Evolutionary conservation across 2,888 invertebrate species (phyloP).

Genomic region (Branchellion lobata): DNA sequence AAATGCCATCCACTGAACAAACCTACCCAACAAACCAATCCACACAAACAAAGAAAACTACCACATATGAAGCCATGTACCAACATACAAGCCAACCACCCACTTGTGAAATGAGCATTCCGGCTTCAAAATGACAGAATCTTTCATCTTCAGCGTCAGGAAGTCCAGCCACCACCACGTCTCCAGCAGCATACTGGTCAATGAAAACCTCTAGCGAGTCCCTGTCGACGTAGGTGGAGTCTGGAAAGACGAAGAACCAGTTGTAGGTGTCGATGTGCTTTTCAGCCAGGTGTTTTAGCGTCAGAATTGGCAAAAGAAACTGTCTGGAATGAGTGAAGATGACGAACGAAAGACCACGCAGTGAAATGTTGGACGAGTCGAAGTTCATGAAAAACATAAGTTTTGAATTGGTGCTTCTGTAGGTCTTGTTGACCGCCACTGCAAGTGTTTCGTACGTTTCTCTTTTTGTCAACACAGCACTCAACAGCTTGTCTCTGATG

Average conservation of each 20-base stretch:
- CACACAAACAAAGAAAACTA: too few species aligned
- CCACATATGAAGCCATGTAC: too few species aligned
- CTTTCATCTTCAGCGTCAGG: conserved; percentile 56
- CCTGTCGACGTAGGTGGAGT: conserved; percentile 80
- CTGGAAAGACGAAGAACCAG: conserved; percentile 85
- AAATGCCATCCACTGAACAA: too few species aligned
- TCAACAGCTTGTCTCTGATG: conserved; percentile 82
- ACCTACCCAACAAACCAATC: too few species aligned
- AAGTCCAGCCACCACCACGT: conserved; percentile 79
- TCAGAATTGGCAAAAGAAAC: conserved; percentile 79
- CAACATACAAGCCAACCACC: too few species aligned
- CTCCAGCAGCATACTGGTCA: conserved; percentile 77
- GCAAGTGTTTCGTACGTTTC: conserved; percentile 69
- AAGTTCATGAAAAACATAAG: conserved; percentile 74
- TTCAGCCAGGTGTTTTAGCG: conserved; percentile 83
- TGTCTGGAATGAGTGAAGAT: conserved; percentile 79
- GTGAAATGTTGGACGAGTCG: conserved; percentile 51
- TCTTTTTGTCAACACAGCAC: conserved; percentile 74
- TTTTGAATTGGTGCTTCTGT: conserved; percentile 68
- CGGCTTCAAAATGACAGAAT: conserved; percentile 71
- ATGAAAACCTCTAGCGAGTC: conserved; percentile 74
- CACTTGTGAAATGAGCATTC: conserved; percentile 79
- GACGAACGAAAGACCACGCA: conserved; percentile 67
- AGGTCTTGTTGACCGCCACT: conserved; percentile 83
- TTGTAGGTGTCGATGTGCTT: conserved; percentile 86